phyloP scores from a whole-genome alignment of 2,888 invertebrate genomes.

The Acleris laterana region DNA sequence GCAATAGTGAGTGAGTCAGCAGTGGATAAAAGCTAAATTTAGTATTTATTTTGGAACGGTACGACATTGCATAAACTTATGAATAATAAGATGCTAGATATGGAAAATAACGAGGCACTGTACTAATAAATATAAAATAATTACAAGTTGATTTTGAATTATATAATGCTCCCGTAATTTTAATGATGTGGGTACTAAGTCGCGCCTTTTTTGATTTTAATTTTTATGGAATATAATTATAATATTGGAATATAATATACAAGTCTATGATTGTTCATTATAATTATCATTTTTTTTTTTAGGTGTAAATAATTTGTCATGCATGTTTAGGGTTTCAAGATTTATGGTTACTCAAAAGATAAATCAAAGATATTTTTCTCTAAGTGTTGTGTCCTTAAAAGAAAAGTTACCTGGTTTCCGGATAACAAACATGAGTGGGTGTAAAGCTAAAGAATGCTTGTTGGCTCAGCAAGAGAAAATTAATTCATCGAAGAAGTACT shows the following conservation, averaged over 20 bases:
- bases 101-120: not conserved
- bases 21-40: conserved; percentile 29
- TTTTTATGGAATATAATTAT: not conserved
- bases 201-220: not conserved
- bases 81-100: not conserved
- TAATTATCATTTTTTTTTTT: conserved; percentile 27
- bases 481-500: conserved; percentile 65
- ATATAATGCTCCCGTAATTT: not conserved
- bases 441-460: conserved; percentile 56
- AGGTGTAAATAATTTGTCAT: conserved; percentile 38
- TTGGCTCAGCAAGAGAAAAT: conserved; percentile 36
- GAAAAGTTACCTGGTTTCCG: conserved; percentile 16
- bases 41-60: conserved; percentile 36
- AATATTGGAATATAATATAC: too few species aligned
- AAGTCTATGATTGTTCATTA: not conserved
- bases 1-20: conserved; percentile 24
- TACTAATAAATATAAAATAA: not conserved
- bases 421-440: conserved; percentile 52
- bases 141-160: not conserved
- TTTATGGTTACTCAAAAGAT: conserved; percentile 41
- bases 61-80: conserved; percentile 32
- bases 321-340: conserved; percentile 42
- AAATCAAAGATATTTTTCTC: conserved; percentile 44
- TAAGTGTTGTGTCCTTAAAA: conserved; percentile 34
- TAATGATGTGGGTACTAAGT: not conserved